phyloP scores from a whole-genome alignment of 2,888 invertebrate genomes.

The Parascotia fuliginaria region DNA sequence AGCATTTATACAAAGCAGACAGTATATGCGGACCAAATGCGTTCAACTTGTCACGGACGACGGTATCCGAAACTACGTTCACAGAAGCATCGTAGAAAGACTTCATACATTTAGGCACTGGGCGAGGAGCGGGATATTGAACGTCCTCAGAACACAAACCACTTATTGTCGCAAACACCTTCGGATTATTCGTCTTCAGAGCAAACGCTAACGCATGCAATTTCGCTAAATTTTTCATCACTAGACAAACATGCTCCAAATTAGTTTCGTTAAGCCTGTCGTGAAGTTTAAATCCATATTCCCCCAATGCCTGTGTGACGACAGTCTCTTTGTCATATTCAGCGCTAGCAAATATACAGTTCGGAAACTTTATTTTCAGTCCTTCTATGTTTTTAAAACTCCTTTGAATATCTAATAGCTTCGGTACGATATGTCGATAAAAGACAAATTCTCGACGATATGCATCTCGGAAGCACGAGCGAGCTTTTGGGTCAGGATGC shows the following conservation, averaged over 20 bases:
- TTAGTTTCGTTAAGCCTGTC: slow-evolving; percentile 57
- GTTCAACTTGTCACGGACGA: slow-evolving; percentile 51
- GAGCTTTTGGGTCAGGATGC: slow-evolving; percentile 57
- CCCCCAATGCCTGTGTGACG: slow-evolving; percentile 39
- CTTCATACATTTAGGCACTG: slow-evolving; percentile 55
- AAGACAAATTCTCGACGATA: slow-evolving; percentile 62
- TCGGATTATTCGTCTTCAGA: slow-evolving; percentile 52
- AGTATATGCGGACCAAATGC: slow-evolving; percentile 54
- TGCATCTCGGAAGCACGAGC: slow-evolving; percentile 56
- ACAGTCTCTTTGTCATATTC: slow-evolving; percentile 63
- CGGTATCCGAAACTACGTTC: slow-evolving; percentile 53
- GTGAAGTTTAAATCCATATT: slow-evolving; percentile 45
- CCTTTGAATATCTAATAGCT: slow-evolving; percentile 58
- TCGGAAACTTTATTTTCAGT: slow-evolving; percentile 67
- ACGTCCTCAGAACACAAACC: slow-evolving; percentile 55
- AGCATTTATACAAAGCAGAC: slow-evolving; percentile 58
- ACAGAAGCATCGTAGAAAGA: slow-evolving; percentile 64
- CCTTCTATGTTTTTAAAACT: slow-evolving; percentile 63
- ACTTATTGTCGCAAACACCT: slow-evolving; percentile 54
- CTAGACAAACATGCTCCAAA: slow-evolving; percentile 56
- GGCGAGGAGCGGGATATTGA: slow-evolving; percentile 60
- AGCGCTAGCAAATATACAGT: slow-evolving; percentile 57
- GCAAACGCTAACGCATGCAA: slow-evolving; percentile 67
- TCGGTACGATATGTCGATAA: slow-evolving; percentile 53
- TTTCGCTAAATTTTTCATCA: slow-evolving; percentile 69